A percentile compares a stretch with the other conserved stretches of the same genome.
Conservation (phyloP, 1,140 invertebrate species). For the Helicoverpa armigera region DNA sequence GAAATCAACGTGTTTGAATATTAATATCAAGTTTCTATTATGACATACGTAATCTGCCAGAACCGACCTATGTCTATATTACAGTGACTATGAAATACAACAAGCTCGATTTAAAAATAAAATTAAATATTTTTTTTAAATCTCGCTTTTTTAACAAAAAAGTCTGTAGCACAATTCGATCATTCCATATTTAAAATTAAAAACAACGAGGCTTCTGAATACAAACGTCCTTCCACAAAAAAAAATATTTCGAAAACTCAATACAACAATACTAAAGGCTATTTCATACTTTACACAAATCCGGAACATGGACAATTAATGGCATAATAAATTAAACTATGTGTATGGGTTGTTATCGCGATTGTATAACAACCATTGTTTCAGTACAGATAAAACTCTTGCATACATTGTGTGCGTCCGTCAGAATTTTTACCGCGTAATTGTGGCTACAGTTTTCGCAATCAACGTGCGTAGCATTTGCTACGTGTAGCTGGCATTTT, state of each 20-base stretch:
- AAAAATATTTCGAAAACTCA: neutral
- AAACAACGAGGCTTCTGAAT: too few relatives aligned
- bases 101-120: too few relatives aligned
- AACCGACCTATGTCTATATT: too few relatives aligned
- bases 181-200: too few relatives aligned
- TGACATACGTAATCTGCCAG: too few relatives aligned
- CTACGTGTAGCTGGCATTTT: neutral
- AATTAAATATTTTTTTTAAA: too few relatives aligned
- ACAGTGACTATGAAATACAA: too few relatives aligned
- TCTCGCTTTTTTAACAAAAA: too few relatives aligned
- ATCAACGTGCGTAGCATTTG: neutral
- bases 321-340: neutral
- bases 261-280: neutral
- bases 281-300: neutral
- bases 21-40: too few relatives aligned
- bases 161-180: too few relatives aligned
- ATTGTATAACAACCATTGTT: conserved; percentile 4
- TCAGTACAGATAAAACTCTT: conserved; percentile 5
- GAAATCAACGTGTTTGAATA: too few relatives aligned
- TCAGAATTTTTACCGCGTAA: neutral
- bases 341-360: neutral
- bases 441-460: neutral
- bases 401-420: neutral
- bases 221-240: too few relatives aligned
- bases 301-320: neutral